Evolutionary conservation across 2,888 invertebrate genomes (phyloP), one percentile per base, ranked within the genome.

Genomic region (Pandemis heparana): DNA sequence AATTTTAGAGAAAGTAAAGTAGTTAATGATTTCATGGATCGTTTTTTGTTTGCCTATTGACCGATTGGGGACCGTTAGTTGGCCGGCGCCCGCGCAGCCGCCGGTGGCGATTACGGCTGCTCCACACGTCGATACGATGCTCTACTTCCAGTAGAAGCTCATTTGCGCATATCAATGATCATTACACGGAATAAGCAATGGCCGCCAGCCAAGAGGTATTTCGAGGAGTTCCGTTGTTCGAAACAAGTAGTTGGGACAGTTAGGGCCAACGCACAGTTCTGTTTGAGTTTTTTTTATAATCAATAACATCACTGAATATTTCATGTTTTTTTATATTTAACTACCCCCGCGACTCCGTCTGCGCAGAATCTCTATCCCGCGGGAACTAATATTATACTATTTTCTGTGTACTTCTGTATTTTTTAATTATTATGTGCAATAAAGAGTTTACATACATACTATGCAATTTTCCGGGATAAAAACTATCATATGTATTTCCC

Each of bases 1-100:
- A 51, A 41, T 51, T 64, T 64, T 69, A 59, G 68, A 70, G 70
- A 56, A 74, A 74, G 71, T 67, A 74, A 74, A 75, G 65, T 66
- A 75, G 60, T 60, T 75, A 62, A 59, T 69, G 71, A 75, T 71
- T 75, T 78, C 76, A 79, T 76, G 65, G 75, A 74, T 71, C 38
- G 70, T 67, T 77, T 76, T 77, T 71, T 43, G 75, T 71, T 70
- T 56, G 73, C 70, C 16, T 60, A 32, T 63, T 59, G 63, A 32
- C 69, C 51, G 75, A 79, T 84, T 79, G 83, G 79, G 77, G 76
- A 91, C 92, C 93, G 92, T 92, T 92, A 92, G 83, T 76, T 75
- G 86, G 84, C 83, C 85, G 85, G 85, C 77, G 79, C 75, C 59
- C 53, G 72, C 66, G 78, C 66, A 65, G 79, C 78, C 77, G 79